Evolutionary conservation across 2,888 invertebrate species (phyloP).

Genomic region (Nemurella pictetii): DNA sequence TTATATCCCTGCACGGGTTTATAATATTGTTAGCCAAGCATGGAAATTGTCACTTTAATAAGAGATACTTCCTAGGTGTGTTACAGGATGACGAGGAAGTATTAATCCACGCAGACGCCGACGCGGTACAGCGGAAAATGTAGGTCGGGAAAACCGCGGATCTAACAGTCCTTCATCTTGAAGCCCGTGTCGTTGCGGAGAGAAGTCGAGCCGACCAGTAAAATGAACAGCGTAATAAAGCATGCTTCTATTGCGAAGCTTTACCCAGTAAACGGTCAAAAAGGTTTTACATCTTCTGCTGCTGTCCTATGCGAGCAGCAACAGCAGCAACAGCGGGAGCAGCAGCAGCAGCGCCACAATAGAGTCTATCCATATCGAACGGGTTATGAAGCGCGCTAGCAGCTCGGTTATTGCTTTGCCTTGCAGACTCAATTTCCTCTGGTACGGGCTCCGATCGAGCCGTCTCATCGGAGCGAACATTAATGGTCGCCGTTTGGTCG

Average conservation of each 20-base stretch:
- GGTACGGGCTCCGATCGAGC: neutral
- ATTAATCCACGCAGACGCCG: neutral
- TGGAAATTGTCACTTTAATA: neutral
- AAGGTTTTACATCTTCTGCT: neutral
- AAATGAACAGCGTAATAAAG: neutral
- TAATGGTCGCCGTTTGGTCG: neutral
- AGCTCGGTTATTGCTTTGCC: slow-evolving; percentile 21
- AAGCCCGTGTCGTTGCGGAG: neutral
- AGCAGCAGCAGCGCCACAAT: neutral
- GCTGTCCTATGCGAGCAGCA: neutral
- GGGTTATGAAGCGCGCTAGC: neutral
- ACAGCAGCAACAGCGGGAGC: neutral
- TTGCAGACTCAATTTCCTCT: slow-evolving; percentile 29
- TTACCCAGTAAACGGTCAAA: neutral
- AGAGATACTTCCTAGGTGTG: neutral
- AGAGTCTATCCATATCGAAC: neutral
- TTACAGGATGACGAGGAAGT: neutral
- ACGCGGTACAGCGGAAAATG: neutral
- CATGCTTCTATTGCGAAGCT: neutral
- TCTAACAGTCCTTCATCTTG: neutral
- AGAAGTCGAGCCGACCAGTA: neutral
- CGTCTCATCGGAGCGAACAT: neutral
- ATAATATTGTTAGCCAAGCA: too few species aligned
- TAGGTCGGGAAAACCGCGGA: neutral
- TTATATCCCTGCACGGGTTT: neutral